These are phyloP conservation scores for Cephus pulcher DNA, from an alignment of 2,888 invertebrate genomes.

Conservation along the genomic window DNA sequence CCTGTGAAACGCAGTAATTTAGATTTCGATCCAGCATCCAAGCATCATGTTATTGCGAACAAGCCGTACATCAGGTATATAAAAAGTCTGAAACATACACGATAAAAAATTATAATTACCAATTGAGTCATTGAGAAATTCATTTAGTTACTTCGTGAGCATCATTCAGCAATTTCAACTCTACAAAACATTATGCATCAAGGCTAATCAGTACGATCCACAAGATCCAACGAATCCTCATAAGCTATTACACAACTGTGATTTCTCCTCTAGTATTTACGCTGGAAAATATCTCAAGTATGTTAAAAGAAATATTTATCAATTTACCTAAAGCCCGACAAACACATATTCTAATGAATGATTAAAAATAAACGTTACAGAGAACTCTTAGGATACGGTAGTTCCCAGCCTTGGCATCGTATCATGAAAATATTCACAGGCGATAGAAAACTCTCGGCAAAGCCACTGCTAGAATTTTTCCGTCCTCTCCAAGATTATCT, in stretches of 20 bases:
- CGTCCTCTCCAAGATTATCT: conserved; percentile 5
- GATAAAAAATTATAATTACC: not conserved
- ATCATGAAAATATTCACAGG: conserved; percentile 5
- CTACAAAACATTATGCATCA: not conserved
- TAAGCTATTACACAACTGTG: not conserved
- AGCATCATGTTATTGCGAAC: conserved; percentile 88
- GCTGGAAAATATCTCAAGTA: not conserved
- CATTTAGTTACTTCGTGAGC: not conserved
- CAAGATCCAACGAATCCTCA: not conserved
- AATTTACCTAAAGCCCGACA: not conserved
- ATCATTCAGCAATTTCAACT: not conserved
- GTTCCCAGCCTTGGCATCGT: conserved; percentile 18
- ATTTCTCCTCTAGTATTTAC: not conserved
- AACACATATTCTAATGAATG: not conserved
- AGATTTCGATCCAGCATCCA: conserved; percentile 89
- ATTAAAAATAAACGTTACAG: not conserved
- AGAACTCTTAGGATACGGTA: not conserved
- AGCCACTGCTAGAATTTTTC: conserved; percentile 9
- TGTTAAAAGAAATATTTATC: not conserved
- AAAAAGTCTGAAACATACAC: not conserved
- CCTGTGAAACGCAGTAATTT: conserved; percentile 82
- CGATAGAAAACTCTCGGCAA: not conserved
- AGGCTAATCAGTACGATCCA: not conserved
- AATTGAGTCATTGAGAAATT: not conserved
- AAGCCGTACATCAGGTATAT: conserved; percentile 83